Conservation (phyloP, 2,113 vertebrate species). For the Gambusia holbrooki region DNA sequence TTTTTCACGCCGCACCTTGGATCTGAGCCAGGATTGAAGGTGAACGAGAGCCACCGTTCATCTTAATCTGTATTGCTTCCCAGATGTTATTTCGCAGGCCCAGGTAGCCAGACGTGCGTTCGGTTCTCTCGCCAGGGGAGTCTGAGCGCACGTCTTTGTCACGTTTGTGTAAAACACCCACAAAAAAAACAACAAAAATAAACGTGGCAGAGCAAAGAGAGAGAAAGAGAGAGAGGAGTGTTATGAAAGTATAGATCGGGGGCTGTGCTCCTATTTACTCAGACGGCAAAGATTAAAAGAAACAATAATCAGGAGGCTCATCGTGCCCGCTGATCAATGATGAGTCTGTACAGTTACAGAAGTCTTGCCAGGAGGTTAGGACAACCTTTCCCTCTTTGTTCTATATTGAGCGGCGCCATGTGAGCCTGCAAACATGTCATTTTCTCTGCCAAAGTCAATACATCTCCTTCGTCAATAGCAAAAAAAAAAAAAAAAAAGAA, state of each 20-base stretch:
- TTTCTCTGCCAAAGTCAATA: constrained; percentile 45
- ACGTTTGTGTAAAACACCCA: constrained; percentile 57
- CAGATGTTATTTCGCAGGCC: constrained; percentile 70
- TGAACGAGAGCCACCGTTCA: constrained; percentile 64
- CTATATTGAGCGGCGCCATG: constrained; percentile 36
- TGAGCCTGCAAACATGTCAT: constrained; percentile 37
- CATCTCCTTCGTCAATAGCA: constrained; percentile 27
- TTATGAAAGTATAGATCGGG: constrained; percentile 29
- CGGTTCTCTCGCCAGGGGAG: constrained; percentile 50
- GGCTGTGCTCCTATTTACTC: constrained; percentile 22
- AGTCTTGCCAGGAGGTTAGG: constrained; percentile 35
- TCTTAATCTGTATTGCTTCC: constrained; percentile 64
- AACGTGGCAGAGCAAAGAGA: constrained; percentile 26
- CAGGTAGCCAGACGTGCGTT: constrained; percentile 42
- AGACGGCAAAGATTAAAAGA: constrained; percentile 7
- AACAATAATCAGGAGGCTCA: constrained; percentile 28
- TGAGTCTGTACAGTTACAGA: constrained; percentile 28
- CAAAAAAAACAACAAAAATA: background rate
- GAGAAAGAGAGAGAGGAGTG: constrained; percentile 9
- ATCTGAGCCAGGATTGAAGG: constrained; percentile 71
- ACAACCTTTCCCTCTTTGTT: constrained; percentile 28
- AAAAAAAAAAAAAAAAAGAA: constrained; percentile 7
- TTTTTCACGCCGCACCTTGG: constrained; percentile 61
- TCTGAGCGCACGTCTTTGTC: constrained; percentile 49
- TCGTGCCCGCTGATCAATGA: constrained; percentile 19